Evolutionary conservation across 2,797 vertebrate genomes (phyloP), one percentile per base, ranked within the genome.

Genomic region (Hipposideros larvatus): DNA sequence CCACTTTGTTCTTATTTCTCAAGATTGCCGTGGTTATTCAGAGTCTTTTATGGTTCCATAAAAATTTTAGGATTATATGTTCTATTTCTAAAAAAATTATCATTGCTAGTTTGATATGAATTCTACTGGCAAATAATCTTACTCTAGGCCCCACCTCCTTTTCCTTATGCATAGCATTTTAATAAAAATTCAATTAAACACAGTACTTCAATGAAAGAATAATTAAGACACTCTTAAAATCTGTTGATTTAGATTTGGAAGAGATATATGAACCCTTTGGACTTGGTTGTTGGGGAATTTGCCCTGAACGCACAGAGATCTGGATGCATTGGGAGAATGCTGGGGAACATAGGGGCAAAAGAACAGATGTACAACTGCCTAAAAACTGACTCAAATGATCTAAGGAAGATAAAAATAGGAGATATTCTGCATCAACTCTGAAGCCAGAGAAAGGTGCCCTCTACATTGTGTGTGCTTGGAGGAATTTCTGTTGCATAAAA

Each of bases 321-420:
- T 77, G 41, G 37, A 59, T 75, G 24, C 80, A 19, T 51, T 5
- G 59, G 57, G 82, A 73, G 59, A 74, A 74, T 70, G 37, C 53
- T 80, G 7, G 28, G 19, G 57, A 91, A 66, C 15, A 37, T 0
- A 66, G 26, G 34, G 9, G 16, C 19, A 11, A 79, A 24, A 65
- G 8, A 53, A 59, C 18, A 73, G 18, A 11, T 4, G 6, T 11
- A 53, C 5, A 16, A 6, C 15, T 70, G 53, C 83, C 66, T 37
- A 46, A 16, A 82, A 88, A 66, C 34, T 1, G 74, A 55, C 55
- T 86, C 65, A 51, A 48, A 63, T 22, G 15, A 80, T 53, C 6
- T 34, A 75, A 63, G 59, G 65, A 77, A 89, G 65, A 78, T 74
- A 37, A 95, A 94, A 90, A 75, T 22, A 63, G 79, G 43, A 80